Conservation (phyloP, 2,888 invertebrate species). For the Drosophila sordidula region DNA sequence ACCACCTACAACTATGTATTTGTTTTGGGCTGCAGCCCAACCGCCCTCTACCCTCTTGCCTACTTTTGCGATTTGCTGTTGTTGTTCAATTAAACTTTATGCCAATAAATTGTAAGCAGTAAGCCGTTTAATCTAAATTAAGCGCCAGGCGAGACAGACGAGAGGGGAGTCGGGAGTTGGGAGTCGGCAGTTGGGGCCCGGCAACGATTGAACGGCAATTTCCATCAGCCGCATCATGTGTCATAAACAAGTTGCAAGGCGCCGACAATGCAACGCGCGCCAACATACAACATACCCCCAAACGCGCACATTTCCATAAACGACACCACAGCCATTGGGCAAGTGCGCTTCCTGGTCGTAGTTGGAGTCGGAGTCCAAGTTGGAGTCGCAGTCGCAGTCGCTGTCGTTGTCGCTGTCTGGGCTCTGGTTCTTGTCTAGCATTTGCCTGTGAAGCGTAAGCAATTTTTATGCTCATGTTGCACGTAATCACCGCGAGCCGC, state of each 20-base stretch:
- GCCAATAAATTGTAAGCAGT: conserved; percentile 82
- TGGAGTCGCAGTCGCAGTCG: conserved; percentile 12
- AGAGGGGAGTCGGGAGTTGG: no score
- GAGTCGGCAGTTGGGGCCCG: conserved; percentile 4
- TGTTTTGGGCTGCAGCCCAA: conserved; percentile 33
- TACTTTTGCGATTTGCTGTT: conserved; percentile 18
- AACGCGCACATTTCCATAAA: conserved; percentile 63
- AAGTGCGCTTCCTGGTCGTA: conserved; percentile 72
- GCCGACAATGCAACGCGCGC: conserved; percentile 70
- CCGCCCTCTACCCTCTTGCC: background rate
- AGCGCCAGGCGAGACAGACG: conserved; percentile 47
- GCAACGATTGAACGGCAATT: conserved; percentile 69
- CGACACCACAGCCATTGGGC: conserved; percentile 61
- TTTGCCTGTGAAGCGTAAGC: conserved; percentile 69
- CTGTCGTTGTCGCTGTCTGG: conserved; percentile 17
- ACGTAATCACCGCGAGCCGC: conserved; percentile 84
- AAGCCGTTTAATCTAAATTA: conserved; percentile 83
- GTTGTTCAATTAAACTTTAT: conserved; percentile 80
- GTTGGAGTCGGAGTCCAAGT: conserved; percentile 7
- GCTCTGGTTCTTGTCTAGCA: conserved; percentile 32
- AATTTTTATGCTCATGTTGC: conserved; percentile 80
- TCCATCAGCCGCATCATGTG: conserved; percentile 82
- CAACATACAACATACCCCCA: conserved; percentile 26
- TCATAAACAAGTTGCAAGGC: conserved; percentile 84
- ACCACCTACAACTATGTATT: conserved; percentile 61